A percentile compares a stretch with the other conserved stretches of the same genome.
phyloP scores from a whole-genome alignment of 2,888 invertebrate species.

The Pyrochroa serraticornis region DNA sequence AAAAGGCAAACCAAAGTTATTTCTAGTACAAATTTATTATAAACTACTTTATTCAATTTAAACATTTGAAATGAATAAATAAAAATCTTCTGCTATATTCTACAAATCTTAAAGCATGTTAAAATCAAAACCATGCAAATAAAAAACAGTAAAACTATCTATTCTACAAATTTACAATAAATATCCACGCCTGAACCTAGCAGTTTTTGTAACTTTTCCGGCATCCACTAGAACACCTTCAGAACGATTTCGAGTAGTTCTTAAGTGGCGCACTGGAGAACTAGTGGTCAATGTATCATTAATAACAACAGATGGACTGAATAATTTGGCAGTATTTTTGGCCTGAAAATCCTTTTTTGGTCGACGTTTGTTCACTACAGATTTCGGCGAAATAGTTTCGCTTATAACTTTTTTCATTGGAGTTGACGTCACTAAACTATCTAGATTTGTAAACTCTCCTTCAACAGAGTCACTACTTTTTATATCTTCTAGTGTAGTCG shows the following conservation, averaged over 20 bases:
- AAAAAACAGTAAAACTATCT: slow-evolving; percentile 17
- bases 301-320: slow-evolving; percentile 6
- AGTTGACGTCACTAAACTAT: slow-evolving; percentile 17
- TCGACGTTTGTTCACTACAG: not conserved
- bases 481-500: not conserved
- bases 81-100: slow-evolving; percentile 5
- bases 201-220: slow-evolving; percentile 38
- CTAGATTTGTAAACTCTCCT: slow-evolving; percentile 13
- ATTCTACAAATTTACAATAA: slow-evolving; percentile 26
- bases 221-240: slow-evolving; percentile 22
- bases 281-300: slow-evolving; percentile 17
- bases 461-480: not conserved
- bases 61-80: not conserved
- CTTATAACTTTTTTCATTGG: slow-evolving; percentile 11
- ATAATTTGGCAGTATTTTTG: slow-evolving; percentile 16
- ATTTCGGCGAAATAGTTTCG: not conserved
- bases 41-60: too few species aligned
- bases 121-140: slow-evolving; percentile 8
- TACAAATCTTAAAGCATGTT: slow-evolving; percentile 5
- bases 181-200: slow-evolving; percentile 33
- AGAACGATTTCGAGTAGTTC: slow-evolving; percentile 1
- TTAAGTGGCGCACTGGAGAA: not conserved
- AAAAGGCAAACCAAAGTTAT: too few species aligned
- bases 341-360: slow-evolving; percentile 1
- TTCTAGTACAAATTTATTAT: too few species aligned